phyloP scores from a whole-genome alignment of 2,797 vertebrate species.

The Clangula hyemalis region DNA sequence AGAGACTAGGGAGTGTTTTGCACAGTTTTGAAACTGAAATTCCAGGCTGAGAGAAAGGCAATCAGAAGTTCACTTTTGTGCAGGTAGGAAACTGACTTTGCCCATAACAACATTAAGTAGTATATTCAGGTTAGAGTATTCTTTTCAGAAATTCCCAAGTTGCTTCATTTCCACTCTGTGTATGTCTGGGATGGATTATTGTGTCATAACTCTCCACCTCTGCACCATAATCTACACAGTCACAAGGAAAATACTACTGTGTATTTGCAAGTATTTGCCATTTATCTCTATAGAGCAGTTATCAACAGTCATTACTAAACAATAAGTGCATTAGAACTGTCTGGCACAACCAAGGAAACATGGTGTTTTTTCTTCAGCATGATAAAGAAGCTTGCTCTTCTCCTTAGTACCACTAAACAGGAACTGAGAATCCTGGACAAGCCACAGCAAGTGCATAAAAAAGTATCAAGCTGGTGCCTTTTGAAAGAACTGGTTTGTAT shows the following conservation, averaged over 20 bases:
- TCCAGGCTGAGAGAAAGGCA: not conserved
- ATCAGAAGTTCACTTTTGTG: not conserved
- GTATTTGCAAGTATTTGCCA: not conserved
- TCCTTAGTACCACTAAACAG: not conserved
- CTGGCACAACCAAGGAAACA: not conserved
- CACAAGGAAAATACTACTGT: not conserved
- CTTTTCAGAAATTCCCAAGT: not conserved
- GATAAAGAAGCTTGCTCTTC: not conserved
- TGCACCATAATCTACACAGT: not conserved
- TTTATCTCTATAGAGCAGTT: not conserved
- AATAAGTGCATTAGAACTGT: not conserved
- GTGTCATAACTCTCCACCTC: not conserved
- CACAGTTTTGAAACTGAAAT: not conserved
- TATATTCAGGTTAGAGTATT: not conserved
- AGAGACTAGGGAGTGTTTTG: not conserved
- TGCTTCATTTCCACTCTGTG: not conserved
- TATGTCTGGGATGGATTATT: not conserved
- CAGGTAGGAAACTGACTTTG: not conserved
- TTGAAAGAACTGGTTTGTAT: not conserved
- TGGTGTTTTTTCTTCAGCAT: not conserved
- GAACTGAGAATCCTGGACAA: not conserved
- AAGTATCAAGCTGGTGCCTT: not conserved
- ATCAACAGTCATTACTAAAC: not conserved
- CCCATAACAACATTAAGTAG: not conserved
- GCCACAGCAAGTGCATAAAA: not conserved